Evolutionary conservation across 1,140 invertebrate genomes (phyloP), one percentile per base, ranked within the genome.

Genomic region (Littorina saxatilis): DNA sequence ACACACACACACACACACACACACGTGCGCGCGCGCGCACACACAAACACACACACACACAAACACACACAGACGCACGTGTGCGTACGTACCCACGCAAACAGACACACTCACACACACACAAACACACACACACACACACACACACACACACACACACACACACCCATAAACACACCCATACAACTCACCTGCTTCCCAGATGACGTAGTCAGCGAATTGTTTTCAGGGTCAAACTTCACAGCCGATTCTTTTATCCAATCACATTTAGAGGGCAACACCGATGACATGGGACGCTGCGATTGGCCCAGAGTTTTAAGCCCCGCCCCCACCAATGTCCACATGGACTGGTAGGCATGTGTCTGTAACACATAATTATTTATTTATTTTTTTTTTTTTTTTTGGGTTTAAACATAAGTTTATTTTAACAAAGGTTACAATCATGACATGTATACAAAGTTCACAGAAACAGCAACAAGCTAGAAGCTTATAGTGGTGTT

Each of bases 331-430:
- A 99, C 95, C 55, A 99, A 92, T 0, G 98, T 99, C 92, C 96
- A 99, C 87, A 99, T 94, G 0, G 98, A 97, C 91, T 99, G 98
- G 93, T 99, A 99, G 93, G 98, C 99, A 93, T 99, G 98, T 23
- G 93, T 92, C 96, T 98, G 90, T 5, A 89, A 40, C n/a, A 76
- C 37, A 61, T 32, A 27, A n/a, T n/a, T n/a, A n/a, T n/a, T n/a
- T n/a, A n/a, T n/a, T n/a, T n/a, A n/a, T n/a, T n/a, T n/a, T n/a
- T n/a, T n/a, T n/a, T n/a, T n/a, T n/a, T n/a, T n/a, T n/a, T n/a
- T n/a, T n/a, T n/a, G n/a, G n/a, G n/a, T n/a, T n/a, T n/a, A n/a
- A n/a, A n/a, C n/a, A n/a, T n/a, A n/a, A n/a, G n/a, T n/a, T n/a
- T n/a, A n/a, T n/a, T n/a, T n/a, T n/a, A n/a, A n/a, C n/a, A n/a